phyloP scores from a whole-genome alignment of 2,888 invertebrate species.

The Phaedon cochleariae region DNA sequence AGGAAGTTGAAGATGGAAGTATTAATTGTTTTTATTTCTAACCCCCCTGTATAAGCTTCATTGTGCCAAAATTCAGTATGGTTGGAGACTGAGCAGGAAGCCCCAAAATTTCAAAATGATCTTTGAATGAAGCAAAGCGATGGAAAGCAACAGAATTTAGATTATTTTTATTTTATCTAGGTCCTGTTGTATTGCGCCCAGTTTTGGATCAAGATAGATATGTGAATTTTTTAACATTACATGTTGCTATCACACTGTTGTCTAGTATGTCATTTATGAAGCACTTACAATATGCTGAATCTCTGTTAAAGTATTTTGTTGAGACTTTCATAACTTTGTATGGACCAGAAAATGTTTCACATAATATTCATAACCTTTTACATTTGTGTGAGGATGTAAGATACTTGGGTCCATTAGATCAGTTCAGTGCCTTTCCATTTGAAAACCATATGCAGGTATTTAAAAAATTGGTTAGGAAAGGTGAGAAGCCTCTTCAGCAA shows the following conservation, averaged over 20 bases:
- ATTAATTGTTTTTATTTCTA: too few species aligned
- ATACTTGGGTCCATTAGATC: conserved; percentile 11
- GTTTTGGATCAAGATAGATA: conserved; percentile 19
- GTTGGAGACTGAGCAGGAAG: too few species aligned
- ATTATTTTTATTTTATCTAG: conserved; percentile 31
- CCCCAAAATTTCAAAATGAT: too few species aligned
- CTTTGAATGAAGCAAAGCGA: conserved; percentile 22
- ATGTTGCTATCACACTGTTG: conserved; percentile 27
- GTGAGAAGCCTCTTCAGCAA: conserved; percentile 19
- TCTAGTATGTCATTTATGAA: conserved; percentile 1
- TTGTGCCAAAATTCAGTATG: too few species aligned
- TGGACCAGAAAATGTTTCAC: conserved; percentile 16
- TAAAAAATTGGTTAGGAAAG: conserved; percentile 16
- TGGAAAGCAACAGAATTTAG: conserved; percentile 33
- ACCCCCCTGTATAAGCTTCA: too few species aligned
- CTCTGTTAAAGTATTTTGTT: conserved; percentile 15
- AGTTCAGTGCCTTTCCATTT: conserved; percentile 16
- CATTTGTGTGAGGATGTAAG: conserved; percentile 35
- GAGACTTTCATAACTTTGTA: conserved; percentile 12
- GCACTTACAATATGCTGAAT: conserved; percentile 8
- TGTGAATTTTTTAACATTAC: conserved; percentile 23
- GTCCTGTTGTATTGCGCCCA: conserved; percentile 27
- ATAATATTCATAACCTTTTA: conserved; percentile 24
- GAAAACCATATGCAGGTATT: conserved; percentile 20
- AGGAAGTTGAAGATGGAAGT: too few species aligned